Evolutionary conservation across 2,113 vertebrate species (phyloP).

Genomic region (Bolborhynchus lineola): DNA sequence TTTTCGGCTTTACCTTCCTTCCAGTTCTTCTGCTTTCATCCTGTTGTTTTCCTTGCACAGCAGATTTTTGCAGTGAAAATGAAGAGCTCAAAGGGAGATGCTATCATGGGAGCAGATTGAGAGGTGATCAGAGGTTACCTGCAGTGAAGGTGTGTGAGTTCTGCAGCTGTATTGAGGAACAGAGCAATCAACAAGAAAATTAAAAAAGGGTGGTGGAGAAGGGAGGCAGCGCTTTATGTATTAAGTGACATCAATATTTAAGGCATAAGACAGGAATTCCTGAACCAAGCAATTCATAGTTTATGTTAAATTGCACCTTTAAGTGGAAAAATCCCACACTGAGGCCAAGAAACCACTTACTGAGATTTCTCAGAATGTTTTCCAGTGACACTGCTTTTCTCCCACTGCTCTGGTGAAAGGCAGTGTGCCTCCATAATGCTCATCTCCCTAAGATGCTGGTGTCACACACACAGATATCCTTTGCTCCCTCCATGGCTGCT

Average conservation of each 20-base stretch:
- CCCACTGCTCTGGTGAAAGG: neutral
- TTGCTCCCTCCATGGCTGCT: neutral
- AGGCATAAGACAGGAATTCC: conserved; percentile 13
- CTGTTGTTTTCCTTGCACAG: neutral
- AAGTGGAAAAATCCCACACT: neutral
- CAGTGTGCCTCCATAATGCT: neutral
- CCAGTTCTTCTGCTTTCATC: neutral
- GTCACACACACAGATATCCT: neutral
- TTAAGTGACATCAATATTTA: conserved; percentile 19
- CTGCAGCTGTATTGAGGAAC: neutral
- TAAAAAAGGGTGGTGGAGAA: neutral
- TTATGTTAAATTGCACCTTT: conserved; percentile 33
- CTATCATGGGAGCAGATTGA: neutral
- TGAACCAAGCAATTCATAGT: conserved; percentile 9
- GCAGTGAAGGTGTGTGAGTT: neutral
- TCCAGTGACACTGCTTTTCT: neutral
- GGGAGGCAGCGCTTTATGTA: conserved; percentile 7
- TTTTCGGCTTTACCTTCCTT: conserved; percentile 5
- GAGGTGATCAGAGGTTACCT: neutral
- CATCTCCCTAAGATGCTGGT: neutral
- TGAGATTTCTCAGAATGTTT: conserved; percentile 1
- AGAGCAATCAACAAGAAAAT: neutral
- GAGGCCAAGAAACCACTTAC: conserved; percentile 38
- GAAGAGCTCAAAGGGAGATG: neutral
- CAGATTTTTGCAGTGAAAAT: neutral